Evolutionary conservation across 1,140 invertebrate genomes (phyloP).

Genomic region (Glomeris maerens): DNA sequence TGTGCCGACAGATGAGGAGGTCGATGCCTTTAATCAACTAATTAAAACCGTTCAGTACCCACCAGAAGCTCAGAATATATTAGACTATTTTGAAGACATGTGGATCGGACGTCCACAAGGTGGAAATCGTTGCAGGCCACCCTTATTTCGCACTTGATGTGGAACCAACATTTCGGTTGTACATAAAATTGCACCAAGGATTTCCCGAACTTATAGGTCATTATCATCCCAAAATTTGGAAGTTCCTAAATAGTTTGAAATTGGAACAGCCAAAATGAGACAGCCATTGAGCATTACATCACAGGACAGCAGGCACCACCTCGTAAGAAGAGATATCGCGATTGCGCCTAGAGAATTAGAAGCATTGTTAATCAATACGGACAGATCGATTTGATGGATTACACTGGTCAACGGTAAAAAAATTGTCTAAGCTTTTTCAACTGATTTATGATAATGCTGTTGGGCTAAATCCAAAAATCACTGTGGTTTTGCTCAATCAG

Average conservation of each 20-base stretch:
- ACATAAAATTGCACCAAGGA: not conserved
- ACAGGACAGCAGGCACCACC: not conserved
- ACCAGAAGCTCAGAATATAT: not conserved
- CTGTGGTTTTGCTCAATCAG: too few relatives aligned
- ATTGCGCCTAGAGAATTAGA: not conserved
- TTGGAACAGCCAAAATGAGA: too few relatives aligned
- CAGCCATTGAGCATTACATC: not conserved
- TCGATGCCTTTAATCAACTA: not conserved
- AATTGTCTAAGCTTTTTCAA: too few relatives aligned
- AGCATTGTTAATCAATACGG: not conserved
- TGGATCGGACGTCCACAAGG: slow-evolving; percentile 5
- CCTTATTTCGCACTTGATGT: not conserved
- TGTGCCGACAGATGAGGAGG: not conserved
- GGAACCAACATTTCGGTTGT: not conserved
- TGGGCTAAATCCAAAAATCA: too few relatives aligned
- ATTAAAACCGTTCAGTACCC: not conserved
- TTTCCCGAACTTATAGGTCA: not conserved
- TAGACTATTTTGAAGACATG: slow-evolving; percentile 6
- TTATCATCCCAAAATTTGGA: not conserved
- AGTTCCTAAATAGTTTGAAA: not conserved
- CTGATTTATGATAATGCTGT: too few relatives aligned
- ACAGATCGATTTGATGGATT: not conserved
- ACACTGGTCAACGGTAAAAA: too few relatives aligned
- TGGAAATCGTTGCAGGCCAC: not conserved
- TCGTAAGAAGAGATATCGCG: not conserved